These are phyloP conservation scores for Pegoplata infirma DNA, from an alignment of 2,888 invertebrate genomes.

Conservation along the genomic window DNA sequence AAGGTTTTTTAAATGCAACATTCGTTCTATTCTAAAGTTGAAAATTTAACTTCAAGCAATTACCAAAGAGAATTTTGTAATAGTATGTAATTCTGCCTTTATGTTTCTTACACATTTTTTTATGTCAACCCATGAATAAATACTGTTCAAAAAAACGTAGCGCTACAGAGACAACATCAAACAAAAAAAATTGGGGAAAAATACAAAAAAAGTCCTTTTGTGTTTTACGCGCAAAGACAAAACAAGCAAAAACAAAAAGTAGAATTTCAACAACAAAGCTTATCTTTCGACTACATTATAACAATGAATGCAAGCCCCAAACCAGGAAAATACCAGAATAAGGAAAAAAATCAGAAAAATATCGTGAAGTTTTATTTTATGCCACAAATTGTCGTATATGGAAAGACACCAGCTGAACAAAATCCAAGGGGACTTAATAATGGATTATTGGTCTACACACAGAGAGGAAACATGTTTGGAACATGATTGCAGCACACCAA, in stretches of 20 bases:
- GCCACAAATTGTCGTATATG: too few relatives aligned
- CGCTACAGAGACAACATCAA: background rate
- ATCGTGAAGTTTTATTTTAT: too few relatives aligned
- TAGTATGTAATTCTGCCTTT: too few relatives aligned
- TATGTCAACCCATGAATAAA: background rate
- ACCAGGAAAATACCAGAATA: background rate
- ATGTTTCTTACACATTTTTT: background rate
- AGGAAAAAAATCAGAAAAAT: background rate
- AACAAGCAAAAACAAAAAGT: background rate
- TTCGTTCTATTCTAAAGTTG: too few relatives aligned
- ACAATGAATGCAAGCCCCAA: background rate
- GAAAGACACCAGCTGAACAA: too few relatives aligned
- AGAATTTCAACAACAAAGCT: background rate
- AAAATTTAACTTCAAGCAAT: too few relatives aligned
- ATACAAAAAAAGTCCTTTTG: background rate
- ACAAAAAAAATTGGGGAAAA: background rate
- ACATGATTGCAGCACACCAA: too few relatives aligned
- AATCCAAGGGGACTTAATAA: too few relatives aligned
- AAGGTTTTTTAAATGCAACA: too few relatives aligned
- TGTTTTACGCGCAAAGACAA: background rate
- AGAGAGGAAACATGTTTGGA: too few relatives aligned
- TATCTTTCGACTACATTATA: background rate
- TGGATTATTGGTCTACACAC: too few relatives aligned
- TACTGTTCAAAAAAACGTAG: background rate
- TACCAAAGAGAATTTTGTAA: too few relatives aligned